Base-by-base conservation (phyloP, 2,888 invertebrate genomes). In the Eristalis intricaria region DNA sequence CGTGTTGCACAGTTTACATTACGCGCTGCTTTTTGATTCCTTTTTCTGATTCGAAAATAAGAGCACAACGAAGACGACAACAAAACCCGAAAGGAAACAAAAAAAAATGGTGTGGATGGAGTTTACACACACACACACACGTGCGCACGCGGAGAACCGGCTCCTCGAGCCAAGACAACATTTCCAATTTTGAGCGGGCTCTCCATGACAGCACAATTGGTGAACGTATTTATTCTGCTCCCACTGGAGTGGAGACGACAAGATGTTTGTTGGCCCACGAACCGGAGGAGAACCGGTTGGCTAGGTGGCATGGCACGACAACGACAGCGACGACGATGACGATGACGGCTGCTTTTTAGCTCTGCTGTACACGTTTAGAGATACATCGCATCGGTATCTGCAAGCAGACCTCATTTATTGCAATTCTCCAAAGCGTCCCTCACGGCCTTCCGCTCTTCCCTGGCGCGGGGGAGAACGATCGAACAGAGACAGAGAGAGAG, bases 131-230 rank as follows among this genome's bases (percentile, higher is more conserved):
- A 84, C 22, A 26, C 26, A 26, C 26, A 26, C 26, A 26, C 26
- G 3, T 26, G 26, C 26, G 3, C 26, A 26, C 26, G 26, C 26
- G 3, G 26, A 64, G 19, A 84, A 84, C 84, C 84, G 74, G 78
- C 79, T 79, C 60, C 19, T 60, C 60, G 32, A 64, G 68, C 56
- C 56, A 74, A 35, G 79, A 74, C 74, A 74, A 74, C 84, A 79
- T 79, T 84, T 83, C 26, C 73, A 74, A 79, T 84, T 84, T 69
- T 56, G 74, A 65, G 78, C 84, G 69, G 43, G 58, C 68, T 71
- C 64, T 68, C 64, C 58, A 29, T 69, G 73, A 69, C 58, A 60
- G 74, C 78, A 78, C 50, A 77, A 83, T 71, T 66, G 71, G 71
- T 77, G 66, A 82, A 68, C 71, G 68, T 71, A 50, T 81, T 81